Percentiles rank a stretch among this genome's conserved stretches.
Conservation (phyloP, 1,140 invertebrate species). For the Cotesia typhae region DNA sequence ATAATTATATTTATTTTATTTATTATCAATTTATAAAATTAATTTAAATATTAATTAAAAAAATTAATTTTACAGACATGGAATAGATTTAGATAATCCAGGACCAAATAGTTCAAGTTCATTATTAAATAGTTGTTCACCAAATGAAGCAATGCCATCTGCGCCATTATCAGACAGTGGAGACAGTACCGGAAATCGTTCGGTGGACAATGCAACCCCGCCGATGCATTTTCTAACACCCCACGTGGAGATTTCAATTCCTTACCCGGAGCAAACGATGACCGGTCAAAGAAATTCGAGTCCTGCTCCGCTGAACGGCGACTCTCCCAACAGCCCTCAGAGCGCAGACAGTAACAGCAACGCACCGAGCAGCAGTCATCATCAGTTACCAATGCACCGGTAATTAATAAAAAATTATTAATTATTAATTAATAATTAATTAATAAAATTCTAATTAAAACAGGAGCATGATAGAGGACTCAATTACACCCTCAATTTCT, state of each 20-base stretch:
- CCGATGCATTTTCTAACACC: constrained; percentile 90
- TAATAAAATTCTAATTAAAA: not conserved
- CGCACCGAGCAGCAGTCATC: constrained; percentile 73
- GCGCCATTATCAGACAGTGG: constrained; percentile 80
- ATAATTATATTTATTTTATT: too few species aligned
- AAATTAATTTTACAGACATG: constrained; percentile 69
- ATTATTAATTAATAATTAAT: too few species aligned
- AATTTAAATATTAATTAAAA: constrained; percentile 10
- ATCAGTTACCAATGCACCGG: constrained; percentile 61
- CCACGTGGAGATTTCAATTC: constrained; percentile 89
- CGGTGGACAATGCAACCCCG: constrained; percentile 82
- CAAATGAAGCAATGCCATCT: constrained; percentile 69
- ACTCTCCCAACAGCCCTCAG: constrained; percentile 75
- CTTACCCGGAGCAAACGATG: constrained; percentile 68
- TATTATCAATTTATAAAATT: constrained; percentile 19
- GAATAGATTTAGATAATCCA: constrained; percentile 87
- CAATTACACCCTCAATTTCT: constrained; percentile 83
- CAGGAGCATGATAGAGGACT: constrained; percentile 47
- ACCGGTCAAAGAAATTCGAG: constrained; percentile 57
- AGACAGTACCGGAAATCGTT: constrained; percentile 78
- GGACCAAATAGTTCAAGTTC: constrained; percentile 77
- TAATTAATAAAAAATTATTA: constrained; percentile 36
- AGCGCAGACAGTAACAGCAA: constrained; percentile 80
- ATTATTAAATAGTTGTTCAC: constrained; percentile 61
- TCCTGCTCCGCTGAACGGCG: constrained; percentile 60